These are phyloP conservation scores for Apus apus DNA, from an alignment of 2,113 vertebrate species.

Conservation along the genomic window DNA sequence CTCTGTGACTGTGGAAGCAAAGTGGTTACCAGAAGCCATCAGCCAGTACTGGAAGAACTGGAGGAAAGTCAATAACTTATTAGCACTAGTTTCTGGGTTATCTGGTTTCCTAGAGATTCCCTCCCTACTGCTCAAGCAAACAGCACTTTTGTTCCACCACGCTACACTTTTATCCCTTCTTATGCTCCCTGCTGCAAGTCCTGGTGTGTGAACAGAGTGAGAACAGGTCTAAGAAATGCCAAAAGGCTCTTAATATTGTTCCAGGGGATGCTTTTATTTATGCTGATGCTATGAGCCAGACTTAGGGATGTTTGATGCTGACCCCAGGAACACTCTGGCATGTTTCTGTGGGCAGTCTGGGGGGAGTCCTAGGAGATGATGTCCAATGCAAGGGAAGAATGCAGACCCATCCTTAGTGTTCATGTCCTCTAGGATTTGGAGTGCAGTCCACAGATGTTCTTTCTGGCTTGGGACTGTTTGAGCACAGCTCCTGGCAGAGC, in stretches of 20 bases:
- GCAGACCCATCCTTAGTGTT: neutral
- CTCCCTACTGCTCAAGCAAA: neutral
- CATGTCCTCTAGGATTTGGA: neutral
- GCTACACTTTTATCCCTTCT: neutral
- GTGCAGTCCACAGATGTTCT: neutral
- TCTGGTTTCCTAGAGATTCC: constrained; percentile 15
- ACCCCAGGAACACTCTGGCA: neutral
- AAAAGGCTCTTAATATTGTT: too few species aligned
- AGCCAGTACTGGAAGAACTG: constrained; percentile 1
- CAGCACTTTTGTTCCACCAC: neutral
- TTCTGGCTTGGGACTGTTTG: neutral
- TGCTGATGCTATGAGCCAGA: accelerated
- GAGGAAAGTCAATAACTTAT: constrained; percentile 50
- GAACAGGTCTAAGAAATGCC: neutral
- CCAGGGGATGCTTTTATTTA: neutral
- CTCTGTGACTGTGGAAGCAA: neutral
- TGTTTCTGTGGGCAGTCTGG: too few species aligned
- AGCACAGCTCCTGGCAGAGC: neutral
- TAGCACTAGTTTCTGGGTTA: constrained; percentile 40
- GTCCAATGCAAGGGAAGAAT: neutral
- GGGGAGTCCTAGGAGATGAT: neutral
- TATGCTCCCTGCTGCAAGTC: neutral
- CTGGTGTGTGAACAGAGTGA: neutral
- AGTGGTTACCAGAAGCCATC: constrained; percentile 28
- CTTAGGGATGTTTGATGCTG: neutral